Base-by-base conservation (phyloP, 2,113 vertebrate species). In the Chauna torquata region DNA sequence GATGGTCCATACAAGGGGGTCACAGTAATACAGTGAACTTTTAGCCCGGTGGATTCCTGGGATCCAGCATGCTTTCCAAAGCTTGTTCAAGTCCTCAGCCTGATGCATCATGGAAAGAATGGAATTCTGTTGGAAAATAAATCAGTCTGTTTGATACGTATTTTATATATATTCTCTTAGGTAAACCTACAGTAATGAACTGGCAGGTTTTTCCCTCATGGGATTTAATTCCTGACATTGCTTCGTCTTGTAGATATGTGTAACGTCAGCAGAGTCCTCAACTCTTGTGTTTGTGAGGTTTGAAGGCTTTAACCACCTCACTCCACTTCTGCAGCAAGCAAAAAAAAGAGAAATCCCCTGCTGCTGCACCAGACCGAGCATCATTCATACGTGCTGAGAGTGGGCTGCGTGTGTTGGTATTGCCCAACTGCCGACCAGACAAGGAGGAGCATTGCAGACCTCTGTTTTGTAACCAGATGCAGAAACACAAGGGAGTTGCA, bases 1-100 rank as follows among this genome's bases (percentile, higher is more conserved):
- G 30, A 30, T 54, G 30, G 23, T 52, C 38, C 0, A 0, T 40
- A 12, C 28, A 36, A 65, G 25, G 25, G 18, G 28, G 24, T 94
- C 30, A 69, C 16, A 70, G 18, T 42, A 88, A 30, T 17, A 16
- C 42, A 70, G 42, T 59, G 36, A 47, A 86, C 24, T 36, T 86
- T 86, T 57, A 36, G 8, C 17, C 27, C 23, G 13, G 8, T 80
- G 68, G 30, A 16, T 89, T 89, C 57, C 74, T 64, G 28, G 13
- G 57, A 54, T 62, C 49, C 58, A 25, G 9, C 23, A 27, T 19
- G 24, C 44, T 87, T 85, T 93, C 52, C 58, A 49, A 65, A 77
- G 27, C 28, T 72, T 79, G n/a, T 18, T 69, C 11, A n/a, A 34
- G 7, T 65, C 40, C 36, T 62, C 13, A 28, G 62, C 55, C 74